Base-by-base conservation (phyloP, 2,888 invertebrate genomes). In the Pomacea canaliculata region DNA sequence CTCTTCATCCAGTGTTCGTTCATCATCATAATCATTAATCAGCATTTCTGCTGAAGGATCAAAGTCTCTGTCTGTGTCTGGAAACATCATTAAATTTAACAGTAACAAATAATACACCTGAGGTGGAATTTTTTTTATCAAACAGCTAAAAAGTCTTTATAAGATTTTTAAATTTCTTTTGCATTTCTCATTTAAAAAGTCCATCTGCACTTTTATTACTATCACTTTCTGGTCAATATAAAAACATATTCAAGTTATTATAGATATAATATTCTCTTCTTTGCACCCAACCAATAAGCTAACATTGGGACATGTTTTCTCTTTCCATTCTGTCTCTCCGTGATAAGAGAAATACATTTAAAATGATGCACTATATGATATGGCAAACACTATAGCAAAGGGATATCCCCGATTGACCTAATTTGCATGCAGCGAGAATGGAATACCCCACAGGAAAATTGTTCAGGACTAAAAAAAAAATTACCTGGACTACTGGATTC, bases 1-100 rank as follows among this genome's bases (percentile, higher is more conserved):
- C 93, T 98, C 98, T 92, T 98, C 98, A 91, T 97, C 98, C 90
- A 98, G 91, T 80, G 98, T 98, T 90, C 96, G 94, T 91, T 98
- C 98, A 92, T 98, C 98, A 91, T 98, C 98, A 92, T 96, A 97
- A 92, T 98, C 98, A 94, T 98, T 96, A 82, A 97, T 95, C 93
- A 98, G 95, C 97, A 98, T 97, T 91, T 97, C 97, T 90, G 96
- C 94, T 82, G 96, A 94, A 81, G 97, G 97, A 91, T 97, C 97
- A 93, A 97, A 97, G 87, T 93, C 93, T 76, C 91, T 89, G 82
- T 92, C 92, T 51, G 88, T 89, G 63, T 89, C 90, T 90, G n/a
- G 60, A 60, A 60, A 7, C 16, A 60, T 19, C 4, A 37, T 37
- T 37, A 37, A 37, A 37, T 37, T 5, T 37, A 37, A 67, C 70